phyloP scores from a whole-genome alignment of 2,797 vertebrate genomes.

The Hippopotamyrus pictus region DNA sequence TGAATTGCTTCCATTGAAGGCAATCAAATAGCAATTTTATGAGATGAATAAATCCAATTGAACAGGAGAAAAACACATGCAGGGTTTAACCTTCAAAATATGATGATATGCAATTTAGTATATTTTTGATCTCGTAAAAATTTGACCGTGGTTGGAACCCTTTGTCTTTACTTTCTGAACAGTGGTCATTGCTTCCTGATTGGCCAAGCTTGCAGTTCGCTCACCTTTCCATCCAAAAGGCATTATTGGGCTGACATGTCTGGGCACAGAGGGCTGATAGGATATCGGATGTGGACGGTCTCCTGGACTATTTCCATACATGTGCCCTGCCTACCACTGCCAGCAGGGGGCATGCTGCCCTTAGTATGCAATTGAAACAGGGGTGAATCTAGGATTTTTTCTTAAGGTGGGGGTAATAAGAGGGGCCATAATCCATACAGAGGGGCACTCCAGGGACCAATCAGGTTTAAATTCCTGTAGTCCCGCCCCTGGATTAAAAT shows the following conservation, averaged over 20 bases:
- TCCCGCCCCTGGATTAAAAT: background rate
- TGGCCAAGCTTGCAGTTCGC: background rate
- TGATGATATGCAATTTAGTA: conserved; percentile 31
- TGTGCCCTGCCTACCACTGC: background rate
- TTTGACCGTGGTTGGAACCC: background rate
- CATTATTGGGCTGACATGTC: background rate
- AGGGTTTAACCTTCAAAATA: conserved; percentile 46
- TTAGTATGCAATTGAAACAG: background rate
- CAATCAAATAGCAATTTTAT: conserved; percentile 68
- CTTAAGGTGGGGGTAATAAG: background rate
- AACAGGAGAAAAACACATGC: conserved; percentile 48
- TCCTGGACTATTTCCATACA: background rate
- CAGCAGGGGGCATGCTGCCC: background rate
- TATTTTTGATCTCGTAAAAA: background rate
- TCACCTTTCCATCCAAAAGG: background rate
- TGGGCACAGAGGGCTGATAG: background rate
- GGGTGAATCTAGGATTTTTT: background rate
- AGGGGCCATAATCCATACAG: background rate
- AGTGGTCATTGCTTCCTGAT: background rate
- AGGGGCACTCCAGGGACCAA: background rate
- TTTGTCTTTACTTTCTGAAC: background rate
- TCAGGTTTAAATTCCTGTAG: background rate
- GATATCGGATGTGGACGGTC: background rate
- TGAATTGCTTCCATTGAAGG: conserved; percentile 64
- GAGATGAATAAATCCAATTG: conserved; percentile 67